These are phyloP conservation scores for Pogonognathellus flavescens DNA, from an alignment of 1,140 invertebrate genomes.

Conservation along the genomic window DNA sequence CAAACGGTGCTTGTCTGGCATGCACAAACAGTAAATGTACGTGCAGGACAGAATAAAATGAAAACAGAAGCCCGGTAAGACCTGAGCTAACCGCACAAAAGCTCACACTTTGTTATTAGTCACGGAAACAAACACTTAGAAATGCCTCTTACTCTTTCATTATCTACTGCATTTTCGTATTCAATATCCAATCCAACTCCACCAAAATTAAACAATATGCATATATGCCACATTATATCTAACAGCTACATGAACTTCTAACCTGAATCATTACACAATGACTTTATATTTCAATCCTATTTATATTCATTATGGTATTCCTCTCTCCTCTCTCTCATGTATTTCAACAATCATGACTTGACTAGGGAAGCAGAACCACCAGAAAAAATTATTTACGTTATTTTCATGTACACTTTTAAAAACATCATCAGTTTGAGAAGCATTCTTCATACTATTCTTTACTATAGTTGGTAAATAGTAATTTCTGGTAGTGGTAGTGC, in stretches of 20 bases:
- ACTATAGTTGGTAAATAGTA: too few species aligned
- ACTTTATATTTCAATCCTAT: too few species aligned
- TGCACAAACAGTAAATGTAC: not conserved
- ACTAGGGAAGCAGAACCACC: too few species aligned
- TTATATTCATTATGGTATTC: too few species aligned
- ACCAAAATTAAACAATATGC: slow-evolving; percentile 14
- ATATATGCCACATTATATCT: not conserved
- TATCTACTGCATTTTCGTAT: slow-evolving; percentile 17
- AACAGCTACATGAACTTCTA: not conserved
- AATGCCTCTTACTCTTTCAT: slow-evolving; percentile 23
- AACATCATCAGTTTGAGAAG: too few species aligned
- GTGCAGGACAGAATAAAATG: not conserved
- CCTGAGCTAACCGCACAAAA: slow-evolving; percentile 8
- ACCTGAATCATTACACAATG: too few species aligned
- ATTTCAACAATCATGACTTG: too few species aligned
- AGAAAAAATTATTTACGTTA: too few species aligned
- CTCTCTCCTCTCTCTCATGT: too few species aligned
- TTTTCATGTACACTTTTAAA: too few species aligned
- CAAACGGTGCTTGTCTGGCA: not conserved
- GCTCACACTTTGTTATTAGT: slow-evolving; percentile 33
- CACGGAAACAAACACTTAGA: slow-evolving; percentile 43
- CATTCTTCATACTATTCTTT: too few species aligned
- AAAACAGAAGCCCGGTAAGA: not conserved
- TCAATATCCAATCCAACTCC: not conserved
- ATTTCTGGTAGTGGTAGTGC: too few species aligned